A percentile compares a stretch with the other conserved stretches of the same genome.
phyloP scores from a whole-genome alignment of 2,113 vertebrate species.

The Oceanites oceanicus region DNA sequence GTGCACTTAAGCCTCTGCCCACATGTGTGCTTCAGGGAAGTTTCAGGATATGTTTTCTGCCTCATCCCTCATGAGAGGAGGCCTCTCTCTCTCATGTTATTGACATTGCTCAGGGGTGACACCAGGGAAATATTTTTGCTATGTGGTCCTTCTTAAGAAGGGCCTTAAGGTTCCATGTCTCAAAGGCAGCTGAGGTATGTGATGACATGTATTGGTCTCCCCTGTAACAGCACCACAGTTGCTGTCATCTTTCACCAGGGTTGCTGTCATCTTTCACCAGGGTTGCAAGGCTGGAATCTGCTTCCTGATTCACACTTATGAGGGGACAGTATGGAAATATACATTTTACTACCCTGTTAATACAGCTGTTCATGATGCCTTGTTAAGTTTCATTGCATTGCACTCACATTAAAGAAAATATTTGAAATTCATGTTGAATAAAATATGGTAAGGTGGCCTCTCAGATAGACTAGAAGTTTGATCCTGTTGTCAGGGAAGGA shows the following conservation, averaged over 20 bases:
- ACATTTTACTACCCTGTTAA: fast-evolving
- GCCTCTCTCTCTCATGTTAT: background rate
- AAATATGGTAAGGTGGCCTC: background rate
- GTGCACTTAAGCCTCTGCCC: background rate
- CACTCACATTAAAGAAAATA: background rate
- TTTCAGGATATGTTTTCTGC: background rate
- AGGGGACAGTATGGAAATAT: fast-evolving
- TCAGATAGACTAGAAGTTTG: background rate
- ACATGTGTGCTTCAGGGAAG: background rate
- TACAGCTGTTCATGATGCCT: background rate
- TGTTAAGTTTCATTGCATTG: background rate
- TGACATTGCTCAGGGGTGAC: background rate
- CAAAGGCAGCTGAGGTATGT: background rate
- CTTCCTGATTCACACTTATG: background rate
- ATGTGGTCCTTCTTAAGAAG: background rate
- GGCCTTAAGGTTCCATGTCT: background rate
- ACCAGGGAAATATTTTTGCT: background rate
- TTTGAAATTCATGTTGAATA: background rate
- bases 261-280: background rate
- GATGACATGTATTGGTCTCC: background rate
- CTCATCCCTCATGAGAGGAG: background rate
- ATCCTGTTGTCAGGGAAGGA: background rate
- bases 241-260: background rate
- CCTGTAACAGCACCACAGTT: background rate
- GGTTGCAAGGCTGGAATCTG: background rate